These are phyloP conservation scores for Musca domestica DNA, from an alignment of 1,140 invertebrate species.

Conservation along the genomic window DNA sequence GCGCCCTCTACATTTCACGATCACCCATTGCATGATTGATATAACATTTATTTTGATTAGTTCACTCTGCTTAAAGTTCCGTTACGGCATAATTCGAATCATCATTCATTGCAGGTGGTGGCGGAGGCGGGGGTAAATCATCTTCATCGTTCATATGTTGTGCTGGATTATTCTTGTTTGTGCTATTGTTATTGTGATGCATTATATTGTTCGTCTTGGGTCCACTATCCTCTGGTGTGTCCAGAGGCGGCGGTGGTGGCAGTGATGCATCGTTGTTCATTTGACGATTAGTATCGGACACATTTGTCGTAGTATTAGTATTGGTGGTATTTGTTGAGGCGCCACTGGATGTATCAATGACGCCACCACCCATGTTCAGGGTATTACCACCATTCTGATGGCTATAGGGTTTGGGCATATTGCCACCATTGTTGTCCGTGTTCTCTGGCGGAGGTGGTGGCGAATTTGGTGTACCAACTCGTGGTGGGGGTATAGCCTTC, in stretches of 20 bases:
- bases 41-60: too few relatives aligned
- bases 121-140: conserved; percentile 47
- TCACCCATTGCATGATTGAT: too few relatives aligned
- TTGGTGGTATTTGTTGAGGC: conserved; percentile 13
- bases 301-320: conserved; percentile 23
- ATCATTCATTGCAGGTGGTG: conserved; percentile 50
- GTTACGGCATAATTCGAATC: conserved; percentile 53
- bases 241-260: conserved; percentile 41
- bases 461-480: conserved; percentile 51
- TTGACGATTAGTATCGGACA: conserved; percentile 21
- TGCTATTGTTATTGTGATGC: conserved; percentile 22
- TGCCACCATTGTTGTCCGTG: conserved; percentile 21
- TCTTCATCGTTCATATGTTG: conserved; percentile 34
- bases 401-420: conserved; percentile 18
- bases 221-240: conserved; percentile 24
- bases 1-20: too few relatives aligned
- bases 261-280: conserved; percentile 39
- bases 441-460: conserved; percentile 35
- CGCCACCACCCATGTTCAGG: conserved; percentile 24
- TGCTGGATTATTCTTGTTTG: conserved; percentile 11
- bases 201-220: conserved; percentile 22
- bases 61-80: conserved; percentile 41
- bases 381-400: conserved; percentile 23
- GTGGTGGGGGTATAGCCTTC: conserved; percentile 53
- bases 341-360: neutral